Percentiles rank a stretch among this genome's conserved stretches.
Evolutionary conservation across 2,797 vertebrate genomes (phyloP).

Genomic region (Pangasius krempfi): DNA sequence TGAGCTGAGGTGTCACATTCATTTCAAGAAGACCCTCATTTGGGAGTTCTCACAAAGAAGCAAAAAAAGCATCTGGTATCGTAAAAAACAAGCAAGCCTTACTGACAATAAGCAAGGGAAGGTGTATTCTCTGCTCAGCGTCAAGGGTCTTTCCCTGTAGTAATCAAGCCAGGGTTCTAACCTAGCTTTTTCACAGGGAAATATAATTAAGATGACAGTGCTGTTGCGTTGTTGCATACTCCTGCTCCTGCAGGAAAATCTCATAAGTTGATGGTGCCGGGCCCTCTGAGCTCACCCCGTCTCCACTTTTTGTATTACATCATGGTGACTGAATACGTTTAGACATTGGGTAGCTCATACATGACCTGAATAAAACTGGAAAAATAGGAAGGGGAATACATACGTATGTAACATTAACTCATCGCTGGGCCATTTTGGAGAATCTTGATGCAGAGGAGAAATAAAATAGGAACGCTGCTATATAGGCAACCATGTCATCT

Average conservation of each 20-base stretch:
- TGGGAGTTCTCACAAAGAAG: conserved; percentile 65
- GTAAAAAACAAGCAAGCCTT: conserved; percentile 64
- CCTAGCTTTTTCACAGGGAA: conserved; percentile 58
- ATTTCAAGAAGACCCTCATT: conserved; percentile 68
- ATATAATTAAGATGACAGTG: conserved; percentile 72
- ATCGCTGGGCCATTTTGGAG: neutral
- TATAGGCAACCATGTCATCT: conserved; percentile 18
- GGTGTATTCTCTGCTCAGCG: conserved; percentile 20
- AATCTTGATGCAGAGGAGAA: neutral
- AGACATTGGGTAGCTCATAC: neutral
- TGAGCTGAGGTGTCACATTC: conserved; percentile 77
- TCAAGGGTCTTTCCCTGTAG: conserved; percentile 50
- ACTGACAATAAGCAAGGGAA: conserved; percentile 48
- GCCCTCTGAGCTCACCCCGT: conserved; percentile 44
- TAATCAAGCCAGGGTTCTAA: conserved; percentile 58
- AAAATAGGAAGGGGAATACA: neutral
- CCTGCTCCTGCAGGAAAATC: conserved; percentile 49
- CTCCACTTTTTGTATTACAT: conserved; percentile 43
- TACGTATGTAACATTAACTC: neutral
- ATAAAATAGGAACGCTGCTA: conserved; percentile 1
- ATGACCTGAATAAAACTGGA: neutral
- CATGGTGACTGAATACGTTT: neutral
- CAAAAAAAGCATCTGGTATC: conserved; percentile 64
- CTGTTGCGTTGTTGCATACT: conserved; percentile 58
- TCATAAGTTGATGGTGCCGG: conserved; percentile 56